phyloP scores from a whole-genome alignment of 2,797 vertebrate species.

The Chelon labrosus region DNA sequence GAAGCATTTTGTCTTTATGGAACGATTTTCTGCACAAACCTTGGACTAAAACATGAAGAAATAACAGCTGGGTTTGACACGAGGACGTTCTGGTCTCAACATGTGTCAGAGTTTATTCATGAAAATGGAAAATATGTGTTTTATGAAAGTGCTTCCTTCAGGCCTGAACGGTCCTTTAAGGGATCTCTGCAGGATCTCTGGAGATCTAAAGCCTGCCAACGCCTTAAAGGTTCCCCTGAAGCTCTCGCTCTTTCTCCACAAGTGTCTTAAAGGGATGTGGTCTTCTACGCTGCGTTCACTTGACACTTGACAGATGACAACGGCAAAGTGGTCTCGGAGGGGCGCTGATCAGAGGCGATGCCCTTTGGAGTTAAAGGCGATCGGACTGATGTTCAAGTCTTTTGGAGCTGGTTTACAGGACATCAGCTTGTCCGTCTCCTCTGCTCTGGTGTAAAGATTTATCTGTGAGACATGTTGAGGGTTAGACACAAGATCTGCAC shows the following conservation, averaged over 20 bases:
- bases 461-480: constrained; percentile 9
- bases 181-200: no score
- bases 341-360: constrained; percentile 47
- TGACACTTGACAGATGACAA: constrained; percentile 19
- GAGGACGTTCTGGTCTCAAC: no score
- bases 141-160: no score
- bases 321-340: constrained; percentile 47
- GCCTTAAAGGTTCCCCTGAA: neutral
- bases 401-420: constrained; percentile 3
- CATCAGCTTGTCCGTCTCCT: constrained; percentile 11
- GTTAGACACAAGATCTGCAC: neutral
- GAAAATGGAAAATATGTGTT: no score
- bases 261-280: no score
- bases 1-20: neutral
- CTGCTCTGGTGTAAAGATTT: constrained; percentile 3
- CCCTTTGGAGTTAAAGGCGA: constrained; percentile 41
- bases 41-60: neutral
- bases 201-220: no score
- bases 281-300: no score
- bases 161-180: no score
- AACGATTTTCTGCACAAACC: neutral
- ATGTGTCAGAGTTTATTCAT: no score
- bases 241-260: constrained; percentile 1
- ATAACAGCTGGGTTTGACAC: neutral
- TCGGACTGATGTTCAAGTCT: constrained; percentile 1